Evolutionary conservation across 2,113 vertebrate genomes (phyloP).

Genomic region (Hystrix brachyura): DNA sequence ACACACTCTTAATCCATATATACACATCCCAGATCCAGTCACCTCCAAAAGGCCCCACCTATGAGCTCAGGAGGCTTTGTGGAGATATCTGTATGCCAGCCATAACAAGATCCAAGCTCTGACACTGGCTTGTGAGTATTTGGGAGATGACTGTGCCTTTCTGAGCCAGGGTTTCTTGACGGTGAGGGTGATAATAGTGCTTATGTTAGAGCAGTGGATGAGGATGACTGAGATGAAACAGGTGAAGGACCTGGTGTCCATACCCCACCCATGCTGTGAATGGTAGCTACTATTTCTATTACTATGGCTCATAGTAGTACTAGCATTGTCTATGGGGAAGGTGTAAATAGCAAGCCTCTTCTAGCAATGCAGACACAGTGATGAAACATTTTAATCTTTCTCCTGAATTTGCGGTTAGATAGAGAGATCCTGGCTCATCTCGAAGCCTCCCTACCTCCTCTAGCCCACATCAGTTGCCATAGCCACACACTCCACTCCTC

Average conservation of each 20-base stretch:
- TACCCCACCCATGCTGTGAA: too few relatives aligned
- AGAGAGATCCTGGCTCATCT: neutral
- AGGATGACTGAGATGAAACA: neutral
- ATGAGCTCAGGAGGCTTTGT: neutral
- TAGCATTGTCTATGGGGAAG: neutral
- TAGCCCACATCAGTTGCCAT: slow-evolving; percentile 24
- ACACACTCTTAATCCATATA: neutral
- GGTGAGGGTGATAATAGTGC: rapidly evolving
- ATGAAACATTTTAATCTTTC: neutral
- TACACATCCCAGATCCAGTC: neutral
- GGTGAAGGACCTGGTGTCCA: neutral
- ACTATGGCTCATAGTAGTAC: neutral
- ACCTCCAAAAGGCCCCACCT: neutral
- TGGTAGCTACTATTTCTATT: neutral
- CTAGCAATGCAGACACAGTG: neutral
- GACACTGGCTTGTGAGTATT: neutral
- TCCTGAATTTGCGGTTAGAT: neutral
- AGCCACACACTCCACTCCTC: neutral
- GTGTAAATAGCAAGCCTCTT: neutral
- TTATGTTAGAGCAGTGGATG: neutral
- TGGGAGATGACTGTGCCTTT: neutral
- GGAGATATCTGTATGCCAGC: neutral
- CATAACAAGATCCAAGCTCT: neutral
- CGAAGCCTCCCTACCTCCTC: neutral
- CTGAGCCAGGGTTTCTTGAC: neutral